A percentile compares a stretch with the other conserved stretches of the same genome.
Evolutionary conservation across 2,113 vertebrate genomes (phyloP).

Genomic region (Bufo bufo): DNA sequence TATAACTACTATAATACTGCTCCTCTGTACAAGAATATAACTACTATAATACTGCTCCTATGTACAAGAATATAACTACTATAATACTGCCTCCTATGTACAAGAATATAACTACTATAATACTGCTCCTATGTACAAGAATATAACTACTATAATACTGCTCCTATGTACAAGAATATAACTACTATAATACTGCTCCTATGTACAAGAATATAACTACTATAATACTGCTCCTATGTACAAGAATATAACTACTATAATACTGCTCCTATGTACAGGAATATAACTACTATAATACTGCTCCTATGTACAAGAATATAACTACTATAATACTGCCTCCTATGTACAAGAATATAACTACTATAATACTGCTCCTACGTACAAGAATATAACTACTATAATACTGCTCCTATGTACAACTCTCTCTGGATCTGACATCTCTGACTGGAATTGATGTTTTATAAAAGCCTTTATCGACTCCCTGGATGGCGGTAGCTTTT

Average conservation of each 20-base stretch:
- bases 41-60: neutral
- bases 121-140: neutral
- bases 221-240: neutral
- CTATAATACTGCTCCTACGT: slow-evolving; percentile 2
- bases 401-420: too few species aligned
- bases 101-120: slow-evolving; percentile 5
- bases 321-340: slow-evolving; percentile 5
- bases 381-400: slow-evolving; percentile 5
- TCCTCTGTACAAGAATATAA: too few species aligned
- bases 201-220: slow-evolving; percentile 2
- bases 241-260: slow-evolving; percentile 3
- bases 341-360: slow-evolving; percentile 3
- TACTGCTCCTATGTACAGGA: neutral
- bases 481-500: neutral
- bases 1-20: too few species aligned
- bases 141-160: neutral
- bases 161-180: neutral
- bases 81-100: neutral
- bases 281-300: slow-evolving; percentile 6
- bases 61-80: neutral
- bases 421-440: too few species aligned
- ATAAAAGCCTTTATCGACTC: too few species aligned
- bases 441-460: too few species aligned
- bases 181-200: neutral
- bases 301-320: slow-evolving; percentile 2